Percentiles rank a stretch among this genome's conserved stretches.
phyloP scores from a whole-genome alignment of 2,797 vertebrate genomes.

The Orientallactaga sibirica region DNA sequence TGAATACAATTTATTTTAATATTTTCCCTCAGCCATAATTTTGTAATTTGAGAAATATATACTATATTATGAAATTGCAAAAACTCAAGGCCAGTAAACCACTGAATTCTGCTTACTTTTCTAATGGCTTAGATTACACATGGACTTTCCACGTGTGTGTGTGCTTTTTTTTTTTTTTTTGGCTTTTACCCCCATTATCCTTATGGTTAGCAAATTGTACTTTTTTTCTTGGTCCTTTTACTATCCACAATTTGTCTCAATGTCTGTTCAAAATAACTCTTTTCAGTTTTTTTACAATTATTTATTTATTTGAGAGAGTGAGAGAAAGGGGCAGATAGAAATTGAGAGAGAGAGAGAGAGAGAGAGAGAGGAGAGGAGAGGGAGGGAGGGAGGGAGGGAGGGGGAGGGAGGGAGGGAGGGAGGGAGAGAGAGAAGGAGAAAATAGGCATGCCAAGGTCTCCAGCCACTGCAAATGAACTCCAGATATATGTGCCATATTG shows the following conservation, averaged over 20 bases:
- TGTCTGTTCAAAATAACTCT: background rate
- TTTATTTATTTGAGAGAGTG: no score
- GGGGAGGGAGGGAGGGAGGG: no score
- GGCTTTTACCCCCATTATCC: background rate
- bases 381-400: no score
- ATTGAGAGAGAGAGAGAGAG: no score
- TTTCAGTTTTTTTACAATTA: no score
- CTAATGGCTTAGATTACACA: background rate
- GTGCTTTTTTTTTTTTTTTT: background rate
- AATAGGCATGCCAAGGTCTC: no score
- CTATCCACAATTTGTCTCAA: constrained; percentile 5
- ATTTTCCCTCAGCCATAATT: background rate
- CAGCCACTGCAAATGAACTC: no score
- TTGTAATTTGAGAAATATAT: background rate
- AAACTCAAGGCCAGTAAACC: background rate
- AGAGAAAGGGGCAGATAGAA: no score
- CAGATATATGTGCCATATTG: no score
- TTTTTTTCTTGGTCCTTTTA: background rate
- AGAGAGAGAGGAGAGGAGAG: no score
- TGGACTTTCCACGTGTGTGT: background rate
- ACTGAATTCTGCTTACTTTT: background rate
- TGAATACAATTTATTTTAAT: background rate
- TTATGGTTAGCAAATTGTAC: background rate
- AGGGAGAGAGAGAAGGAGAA: no score
- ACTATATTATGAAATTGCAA: background rate